phyloP scores from a whole-genome alignment of 2,888 invertebrate genomes.

The Cerceris rybyensis region DNA sequence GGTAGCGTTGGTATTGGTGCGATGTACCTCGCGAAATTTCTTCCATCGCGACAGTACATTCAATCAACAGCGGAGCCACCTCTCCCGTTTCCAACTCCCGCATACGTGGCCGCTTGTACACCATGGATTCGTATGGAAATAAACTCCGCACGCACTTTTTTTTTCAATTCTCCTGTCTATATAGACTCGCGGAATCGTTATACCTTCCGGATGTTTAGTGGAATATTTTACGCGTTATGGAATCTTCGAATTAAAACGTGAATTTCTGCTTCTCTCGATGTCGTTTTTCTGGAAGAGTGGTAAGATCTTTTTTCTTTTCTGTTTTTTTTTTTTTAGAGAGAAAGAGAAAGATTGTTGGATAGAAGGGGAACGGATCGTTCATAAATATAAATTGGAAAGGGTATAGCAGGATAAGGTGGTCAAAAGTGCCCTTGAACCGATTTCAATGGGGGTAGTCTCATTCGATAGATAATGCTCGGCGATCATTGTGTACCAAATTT shows the following conservation, averaged over 20 bases:
- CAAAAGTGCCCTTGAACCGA: no score
- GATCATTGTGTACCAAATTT: no score
- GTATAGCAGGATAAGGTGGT: no score
- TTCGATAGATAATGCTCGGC: no score
- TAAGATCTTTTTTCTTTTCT: neutral
- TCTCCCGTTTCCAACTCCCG: conserved; percentile 8
- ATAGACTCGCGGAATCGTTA: conserved; percentile 33
- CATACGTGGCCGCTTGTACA: neutral
- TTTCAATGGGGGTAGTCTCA: no score
- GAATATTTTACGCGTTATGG: conserved; percentile 58
- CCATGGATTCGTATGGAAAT: conserved; percentile 42
- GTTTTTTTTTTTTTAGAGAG: no score
- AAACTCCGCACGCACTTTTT: conserved; percentile 46
- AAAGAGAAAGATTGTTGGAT: no score
- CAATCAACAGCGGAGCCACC: conserved; percentile 60
- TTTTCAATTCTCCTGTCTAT: conserved; percentile 2
- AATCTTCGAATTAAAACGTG: conserved; percentile 43
- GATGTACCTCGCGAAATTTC: conserved; percentile 65
- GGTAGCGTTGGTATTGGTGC: conserved; percentile 54
- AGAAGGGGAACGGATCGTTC: no score
- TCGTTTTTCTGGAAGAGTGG: neutral
- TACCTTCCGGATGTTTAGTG: conserved; percentile 53
- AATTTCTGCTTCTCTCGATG: neutral
- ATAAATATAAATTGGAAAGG: no score
- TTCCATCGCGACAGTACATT: conserved; percentile 69